Percentiles rank a stretch among this genome's conserved stretches.
phyloP scores from a whole-genome alignment of 2,888 invertebrate genomes.

The Lucinisca nassula region DNA sequence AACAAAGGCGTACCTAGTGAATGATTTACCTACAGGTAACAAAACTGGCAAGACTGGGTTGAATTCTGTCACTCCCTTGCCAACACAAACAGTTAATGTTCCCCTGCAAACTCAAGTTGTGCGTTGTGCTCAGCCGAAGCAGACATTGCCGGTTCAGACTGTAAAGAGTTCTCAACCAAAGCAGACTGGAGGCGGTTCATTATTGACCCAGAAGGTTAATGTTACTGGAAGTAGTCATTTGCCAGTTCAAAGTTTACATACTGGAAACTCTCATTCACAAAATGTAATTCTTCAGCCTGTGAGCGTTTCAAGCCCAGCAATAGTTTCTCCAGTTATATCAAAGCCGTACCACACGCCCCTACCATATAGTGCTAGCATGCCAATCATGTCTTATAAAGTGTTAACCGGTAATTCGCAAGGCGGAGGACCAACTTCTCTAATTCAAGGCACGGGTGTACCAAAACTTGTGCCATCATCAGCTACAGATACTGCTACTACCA shows the following conservation, averaged over 20 bases:
- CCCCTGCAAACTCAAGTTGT: not conserved
- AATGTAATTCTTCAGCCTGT: too few species aligned
- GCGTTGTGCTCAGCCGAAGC: not conserved
- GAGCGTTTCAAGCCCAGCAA: not conserved
- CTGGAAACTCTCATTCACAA: too few species aligned
- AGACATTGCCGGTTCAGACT: not conserved
- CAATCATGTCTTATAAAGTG: not conserved
- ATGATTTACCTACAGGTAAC: not conserved
- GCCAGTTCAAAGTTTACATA: too few species aligned
- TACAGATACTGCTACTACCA: not conserved
- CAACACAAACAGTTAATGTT: not conserved
- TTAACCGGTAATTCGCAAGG: too few species aligned
- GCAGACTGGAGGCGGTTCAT: not conserved
- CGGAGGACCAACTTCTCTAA: too few species aligned
- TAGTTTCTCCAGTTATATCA: not conserved
- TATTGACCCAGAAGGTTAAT: not conserved
- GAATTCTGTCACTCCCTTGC: not conserved
- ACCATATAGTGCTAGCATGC: not conserved
- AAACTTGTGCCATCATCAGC: not conserved
- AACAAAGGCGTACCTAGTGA: conserved; percentile 37
- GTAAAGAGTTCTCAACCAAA: not conserved
- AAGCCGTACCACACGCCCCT: not conserved
- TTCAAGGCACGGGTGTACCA: too few species aligned
- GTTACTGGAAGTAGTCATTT: too few species aligned
- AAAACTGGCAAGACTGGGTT: not conserved